These are phyloP conservation scores for Vulpes ferrilata DNA, from an alignment of 2,113 vertebrate genomes.

Conservation along the genomic window DNA sequence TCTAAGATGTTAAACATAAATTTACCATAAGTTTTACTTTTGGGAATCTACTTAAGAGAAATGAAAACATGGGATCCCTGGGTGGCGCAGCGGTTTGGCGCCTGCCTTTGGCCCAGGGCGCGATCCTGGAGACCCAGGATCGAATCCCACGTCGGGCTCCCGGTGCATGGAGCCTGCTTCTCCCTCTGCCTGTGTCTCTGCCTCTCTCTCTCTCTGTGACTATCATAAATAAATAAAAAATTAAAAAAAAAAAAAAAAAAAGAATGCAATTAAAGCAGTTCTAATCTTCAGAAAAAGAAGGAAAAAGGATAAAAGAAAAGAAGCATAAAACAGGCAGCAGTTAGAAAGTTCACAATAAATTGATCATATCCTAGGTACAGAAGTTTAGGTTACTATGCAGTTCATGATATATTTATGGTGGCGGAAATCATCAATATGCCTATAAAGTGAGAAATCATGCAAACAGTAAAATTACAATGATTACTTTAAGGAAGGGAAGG, in stretches of 20 bases:
- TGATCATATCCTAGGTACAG: background rate
- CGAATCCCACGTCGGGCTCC: too few relatives aligned
- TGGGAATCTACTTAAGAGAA: background rate
- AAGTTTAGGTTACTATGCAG: background rate
- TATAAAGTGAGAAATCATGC: background rate
- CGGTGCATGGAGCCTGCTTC: too few relatives aligned
- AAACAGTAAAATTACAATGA: background rate
- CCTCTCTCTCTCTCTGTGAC: background rate
- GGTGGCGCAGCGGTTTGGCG: too few relatives aligned
- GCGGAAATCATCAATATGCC: background rate
- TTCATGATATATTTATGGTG: background rate
- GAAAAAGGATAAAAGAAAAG: background rate
- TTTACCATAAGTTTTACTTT: slow-evolving; percentile 24
- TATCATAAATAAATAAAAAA: too few relatives aligned
- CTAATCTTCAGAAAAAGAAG: background rate
- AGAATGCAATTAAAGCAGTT: background rate
- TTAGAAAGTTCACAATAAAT: background rate
- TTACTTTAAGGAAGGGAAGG: background rate
- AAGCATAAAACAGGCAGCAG: background rate
- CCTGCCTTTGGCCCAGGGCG: too few relatives aligned
- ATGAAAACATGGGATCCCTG: background rate
- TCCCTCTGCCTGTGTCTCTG: too few relatives aligned
- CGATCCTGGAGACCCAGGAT: too few relatives aligned
- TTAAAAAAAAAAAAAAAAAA: background rate
- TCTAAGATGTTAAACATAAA: slow-evolving; percentile 41